These are phyloP conservation scores for Chrysomela aeneicollis DNA, from an alignment of 2,888 invertebrate genomes.

Conservation along the genomic window DNA sequence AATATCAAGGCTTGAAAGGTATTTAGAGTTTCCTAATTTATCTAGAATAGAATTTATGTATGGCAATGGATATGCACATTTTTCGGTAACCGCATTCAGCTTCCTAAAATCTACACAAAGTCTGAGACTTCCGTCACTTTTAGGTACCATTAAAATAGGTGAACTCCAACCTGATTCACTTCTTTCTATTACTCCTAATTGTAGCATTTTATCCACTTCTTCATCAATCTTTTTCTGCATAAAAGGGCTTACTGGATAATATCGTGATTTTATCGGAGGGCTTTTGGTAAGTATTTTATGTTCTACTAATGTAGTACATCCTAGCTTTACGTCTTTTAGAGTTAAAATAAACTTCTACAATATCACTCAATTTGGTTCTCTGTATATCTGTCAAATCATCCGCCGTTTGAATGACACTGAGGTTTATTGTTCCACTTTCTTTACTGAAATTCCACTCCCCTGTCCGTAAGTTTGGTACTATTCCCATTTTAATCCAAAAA, in stretches of 20 bases:
- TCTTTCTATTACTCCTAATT: constrained; percentile 12
- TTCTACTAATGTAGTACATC: constrained; percentile 9
- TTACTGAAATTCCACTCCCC: constrained; percentile 15
- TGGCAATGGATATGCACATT: constrained; percentile 50
- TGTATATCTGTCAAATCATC: constrained; percentile 11
- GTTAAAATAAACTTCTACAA: constrained; percentile 1
- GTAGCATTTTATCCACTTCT: constrained; percentile 11
- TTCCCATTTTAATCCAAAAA: no score
- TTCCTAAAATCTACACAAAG: no score
- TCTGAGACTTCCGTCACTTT: no score
- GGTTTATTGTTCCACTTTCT: background rate
- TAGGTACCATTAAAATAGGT: constrained; percentile 44
- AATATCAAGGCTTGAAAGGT: no score
- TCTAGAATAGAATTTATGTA: constrained; percentile 48
- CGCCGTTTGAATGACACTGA: constrained; percentile 15
- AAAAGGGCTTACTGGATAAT: constrained; percentile 17
- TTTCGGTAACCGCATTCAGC: constrained; percentile 46
- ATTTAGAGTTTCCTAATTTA: constrained; percentile 45
- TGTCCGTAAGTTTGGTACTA: constrained; percentile 22
- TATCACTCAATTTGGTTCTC: background rate
- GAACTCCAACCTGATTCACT: constrained; percentile 23
- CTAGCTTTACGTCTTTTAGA: constrained; percentile 12
- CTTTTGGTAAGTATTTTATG: constrained; percentile 18
- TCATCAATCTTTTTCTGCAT: constrained; percentile 19
- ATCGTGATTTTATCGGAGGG: constrained; percentile 16